Conservation (phyloP, 2,888 invertebrate species). For the Urechis unicinctus region DNA sequence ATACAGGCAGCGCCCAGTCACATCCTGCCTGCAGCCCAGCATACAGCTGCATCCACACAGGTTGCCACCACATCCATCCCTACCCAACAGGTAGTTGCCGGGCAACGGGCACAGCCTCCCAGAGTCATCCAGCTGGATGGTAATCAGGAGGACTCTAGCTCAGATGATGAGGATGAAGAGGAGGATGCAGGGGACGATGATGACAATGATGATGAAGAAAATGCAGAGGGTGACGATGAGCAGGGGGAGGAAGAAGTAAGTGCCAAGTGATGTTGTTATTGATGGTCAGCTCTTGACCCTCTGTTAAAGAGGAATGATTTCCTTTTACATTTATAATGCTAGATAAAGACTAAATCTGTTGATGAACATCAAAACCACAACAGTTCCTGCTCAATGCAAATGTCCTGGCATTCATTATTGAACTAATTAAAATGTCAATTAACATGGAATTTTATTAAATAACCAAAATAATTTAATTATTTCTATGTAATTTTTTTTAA, state of each 20-base stretch:
- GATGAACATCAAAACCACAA: too few relatives aligned
- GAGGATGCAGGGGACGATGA: conserved; percentile 64
- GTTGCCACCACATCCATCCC: neutral
- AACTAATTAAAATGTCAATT: too few relatives aligned
- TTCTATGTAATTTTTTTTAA: neutral
- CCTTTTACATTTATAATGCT: too few relatives aligned
- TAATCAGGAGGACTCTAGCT: conserved; percentile 51
- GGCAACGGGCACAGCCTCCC: neutral
- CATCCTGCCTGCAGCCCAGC: too few relatives aligned
- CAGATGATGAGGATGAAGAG: conserved; percentile 68
- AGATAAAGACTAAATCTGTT: too few relatives aligned
- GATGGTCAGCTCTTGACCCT: neutral
- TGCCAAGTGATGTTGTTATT: neutral
- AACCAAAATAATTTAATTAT: too few relatives aligned
- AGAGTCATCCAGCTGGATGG: neutral
- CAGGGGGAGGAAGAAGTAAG: conserved; percentile 47
- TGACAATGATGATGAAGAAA: conserved; percentile 65
- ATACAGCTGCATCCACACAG: too few relatives aligned
- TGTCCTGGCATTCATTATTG: too few relatives aligned
- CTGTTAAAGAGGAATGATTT: too few relatives aligned
- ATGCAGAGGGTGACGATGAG: conserved; percentile 64
- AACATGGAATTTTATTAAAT: too few relatives aligned
- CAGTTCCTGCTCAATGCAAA: too few relatives aligned
- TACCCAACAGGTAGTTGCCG: neutral
- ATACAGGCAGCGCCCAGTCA: conserved; percentile 3